Percentiles rank a stretch among this genome's conserved stretches.
phyloP scores from a whole-genome alignment of 2,888 invertebrate genomes.

The Hoplodrina blanda region DNA sequence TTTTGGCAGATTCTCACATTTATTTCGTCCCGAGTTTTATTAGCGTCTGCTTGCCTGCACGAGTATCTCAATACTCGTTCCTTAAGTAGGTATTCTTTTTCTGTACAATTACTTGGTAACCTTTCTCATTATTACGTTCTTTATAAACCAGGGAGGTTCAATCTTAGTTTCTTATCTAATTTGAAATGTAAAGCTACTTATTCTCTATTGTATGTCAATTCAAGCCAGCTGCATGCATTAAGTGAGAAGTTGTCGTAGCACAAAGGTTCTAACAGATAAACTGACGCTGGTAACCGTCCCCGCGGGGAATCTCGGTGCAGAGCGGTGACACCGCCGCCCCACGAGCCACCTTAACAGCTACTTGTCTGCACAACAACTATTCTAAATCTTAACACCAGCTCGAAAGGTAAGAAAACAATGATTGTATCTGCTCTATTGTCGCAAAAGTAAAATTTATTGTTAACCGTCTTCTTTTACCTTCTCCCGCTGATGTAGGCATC shows the following conservation, averaged over 20 bases:
- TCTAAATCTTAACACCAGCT: slow-evolving; percentile 41
- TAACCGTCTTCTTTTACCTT: slow-evolving; percentile 9
- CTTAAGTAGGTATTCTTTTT: slow-evolving; percentile 4
- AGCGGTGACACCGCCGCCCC: slow-evolving; percentile 66
- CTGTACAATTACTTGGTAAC: neutral
- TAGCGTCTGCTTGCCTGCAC: neutral
- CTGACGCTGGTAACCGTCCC: slow-evolving; percentile 69
- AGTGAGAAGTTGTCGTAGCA: slow-evolving; percentile 61
- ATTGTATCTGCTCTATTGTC: slow-evolving; percentile 29
- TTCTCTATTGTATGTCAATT: slow-evolving; percentile 17
- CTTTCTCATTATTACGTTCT: neutral
- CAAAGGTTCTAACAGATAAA: slow-evolving; percentile 70
- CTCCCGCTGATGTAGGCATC: slow-evolving; percentile 1
- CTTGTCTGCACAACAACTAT: slow-evolving; percentile 63
- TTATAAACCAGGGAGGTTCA: slow-evolving; percentile 5
- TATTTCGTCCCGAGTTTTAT: neutral
- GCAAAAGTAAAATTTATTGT: slow-evolving; percentile 15
- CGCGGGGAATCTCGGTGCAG: slow-evolving; percentile 71
- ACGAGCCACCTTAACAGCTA: slow-evolving; percentile 60
- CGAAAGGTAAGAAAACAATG: slow-evolving; percentile 23
- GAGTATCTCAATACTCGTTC: slow-evolving; percentile 7
- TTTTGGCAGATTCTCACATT: neutral
- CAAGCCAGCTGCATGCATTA: slow-evolving; percentile 55
- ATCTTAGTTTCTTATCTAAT: slow-evolving; percentile 4
- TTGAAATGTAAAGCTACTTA: neutral